Conservation (phyloP, 2,797 vertebrate genomes). For the Jordanella pulchra region DNA sequence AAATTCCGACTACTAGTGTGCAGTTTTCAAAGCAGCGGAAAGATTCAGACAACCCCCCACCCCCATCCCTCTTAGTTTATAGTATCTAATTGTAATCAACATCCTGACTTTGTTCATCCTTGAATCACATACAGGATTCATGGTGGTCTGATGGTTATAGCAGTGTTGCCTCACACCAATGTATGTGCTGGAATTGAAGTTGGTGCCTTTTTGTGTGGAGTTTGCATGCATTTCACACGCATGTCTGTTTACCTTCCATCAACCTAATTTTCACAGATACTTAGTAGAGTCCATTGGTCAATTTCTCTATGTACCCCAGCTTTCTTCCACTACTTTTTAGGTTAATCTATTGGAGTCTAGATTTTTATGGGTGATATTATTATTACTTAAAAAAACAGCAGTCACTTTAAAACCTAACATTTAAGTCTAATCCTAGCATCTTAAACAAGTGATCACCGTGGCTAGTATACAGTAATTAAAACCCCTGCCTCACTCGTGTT, state of each 20-base stretch:
- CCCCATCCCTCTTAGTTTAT: background rate
- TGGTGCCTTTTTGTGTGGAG: background rate
- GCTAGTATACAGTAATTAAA: background rate
- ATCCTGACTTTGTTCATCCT: slow-evolving; percentile 14
- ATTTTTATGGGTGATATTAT: background rate
- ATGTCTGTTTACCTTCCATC: background rate
- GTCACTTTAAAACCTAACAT: background rate
- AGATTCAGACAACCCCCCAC: slow-evolving; percentile 18
- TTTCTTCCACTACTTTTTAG: background rate
- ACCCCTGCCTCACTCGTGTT: background rate
- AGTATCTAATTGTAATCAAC: background rate
- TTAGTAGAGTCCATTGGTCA: background rate
- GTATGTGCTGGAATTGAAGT: background rate
- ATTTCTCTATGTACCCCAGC: background rate
- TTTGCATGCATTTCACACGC: background rate
- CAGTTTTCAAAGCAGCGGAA: slow-evolving; percentile 32
- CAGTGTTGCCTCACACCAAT: background rate
- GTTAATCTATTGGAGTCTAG: background rate
- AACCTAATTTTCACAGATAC: background rate
- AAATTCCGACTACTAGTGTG: slow-evolving; percentile 35
- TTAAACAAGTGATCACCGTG: background rate
- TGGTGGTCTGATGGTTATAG: background rate
- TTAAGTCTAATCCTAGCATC: no score
- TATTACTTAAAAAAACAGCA: background rate
- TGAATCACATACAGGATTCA: background rate